These are phyloP conservation scores for Streptopelia turtur DNA, from an alignment of 2,797 vertebrate species.

Conservation along the genomic window DNA sequence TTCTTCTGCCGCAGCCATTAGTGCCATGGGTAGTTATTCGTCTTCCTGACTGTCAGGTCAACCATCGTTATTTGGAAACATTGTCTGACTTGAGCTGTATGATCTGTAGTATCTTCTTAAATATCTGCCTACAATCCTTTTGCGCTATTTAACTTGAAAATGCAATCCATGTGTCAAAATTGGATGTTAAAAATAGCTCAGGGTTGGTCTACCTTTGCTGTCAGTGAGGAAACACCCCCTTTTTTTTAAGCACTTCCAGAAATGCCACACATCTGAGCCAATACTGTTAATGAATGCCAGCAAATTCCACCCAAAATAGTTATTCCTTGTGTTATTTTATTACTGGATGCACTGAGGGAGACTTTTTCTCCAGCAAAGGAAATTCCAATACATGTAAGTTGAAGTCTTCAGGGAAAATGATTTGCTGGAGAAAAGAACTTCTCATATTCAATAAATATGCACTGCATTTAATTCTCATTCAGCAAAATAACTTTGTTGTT, in stretches of 20 bases:
- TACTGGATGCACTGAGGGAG: background rate
- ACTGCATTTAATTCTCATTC: background rate
- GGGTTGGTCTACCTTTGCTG: background rate
- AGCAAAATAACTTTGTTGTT: background rate
- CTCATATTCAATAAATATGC: background rate
- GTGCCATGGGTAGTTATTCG: background rate
- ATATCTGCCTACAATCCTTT: background rate
- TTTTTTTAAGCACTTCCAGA: background rate
- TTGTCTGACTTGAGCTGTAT: background rate
- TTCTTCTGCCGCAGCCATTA: background rate
- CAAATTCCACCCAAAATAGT: conserved; percentile 12
- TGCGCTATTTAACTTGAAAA: conserved; percentile 10
- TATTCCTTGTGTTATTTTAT: background rate
- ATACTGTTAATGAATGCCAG: conserved; percentile 36
- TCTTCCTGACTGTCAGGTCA: background rate
- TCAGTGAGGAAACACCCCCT: background rate
- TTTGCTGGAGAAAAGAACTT: background rate
- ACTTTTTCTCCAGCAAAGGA: background rate
- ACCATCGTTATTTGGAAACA: background rate
- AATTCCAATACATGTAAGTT: background rate
- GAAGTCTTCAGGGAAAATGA: background rate
- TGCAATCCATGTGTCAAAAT: background rate
- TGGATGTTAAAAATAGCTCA: background rate
- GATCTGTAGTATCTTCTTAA: background rate
- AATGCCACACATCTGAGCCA: background rate